Percentiles rank a stretch among this genome's conserved stretches.
Conservation (phyloP, 2,888 invertebrate species). For the Capitulum mitella region DNA sequence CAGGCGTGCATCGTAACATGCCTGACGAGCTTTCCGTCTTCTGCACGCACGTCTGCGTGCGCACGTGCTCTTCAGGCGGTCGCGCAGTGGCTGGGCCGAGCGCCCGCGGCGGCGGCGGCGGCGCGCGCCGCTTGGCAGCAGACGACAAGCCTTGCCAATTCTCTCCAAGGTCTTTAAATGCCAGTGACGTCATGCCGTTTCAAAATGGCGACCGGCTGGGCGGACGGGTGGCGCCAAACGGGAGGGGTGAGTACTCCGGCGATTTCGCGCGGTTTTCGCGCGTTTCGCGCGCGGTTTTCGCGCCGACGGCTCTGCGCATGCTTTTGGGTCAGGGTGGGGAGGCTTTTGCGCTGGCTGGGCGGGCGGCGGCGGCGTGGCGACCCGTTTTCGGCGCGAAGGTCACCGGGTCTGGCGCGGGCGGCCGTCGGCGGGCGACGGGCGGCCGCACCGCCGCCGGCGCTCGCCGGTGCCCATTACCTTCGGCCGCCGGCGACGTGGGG, state of each 20-base stretch:
- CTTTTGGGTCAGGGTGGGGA: background rate
- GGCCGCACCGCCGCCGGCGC: background rate
- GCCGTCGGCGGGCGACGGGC: background rate
- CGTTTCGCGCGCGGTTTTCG: background rate
- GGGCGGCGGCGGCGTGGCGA: background rate
- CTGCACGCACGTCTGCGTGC: background rate
- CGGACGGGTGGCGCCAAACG: background rate
- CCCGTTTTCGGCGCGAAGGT: background rate
- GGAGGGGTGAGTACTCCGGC: background rate
- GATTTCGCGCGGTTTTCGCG: background rate
- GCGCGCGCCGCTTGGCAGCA: background rate
- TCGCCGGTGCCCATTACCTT: too few species aligned
- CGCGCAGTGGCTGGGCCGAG: background rate
- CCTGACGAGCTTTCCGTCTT: too few species aligned
- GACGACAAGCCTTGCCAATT: constrained; percentile 13
- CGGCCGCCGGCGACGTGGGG: too few species aligned
- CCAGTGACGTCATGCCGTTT: background rate
- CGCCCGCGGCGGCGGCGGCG: background rate
- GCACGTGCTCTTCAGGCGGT: background rate
- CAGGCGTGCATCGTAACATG: too few species aligned
- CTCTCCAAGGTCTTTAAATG: constrained; percentile 10
- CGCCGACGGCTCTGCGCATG: background rate
- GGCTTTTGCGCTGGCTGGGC: background rate
- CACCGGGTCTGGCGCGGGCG: background rate
- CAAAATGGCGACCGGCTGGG: background rate